Percentiles rank a stretch among this genome's conserved stretches.
These are phyloP conservation scores for Cebus imitator DNA, from an alignment of 2,113 vertebrate genomes.

Conservation along the genomic window DNA sequence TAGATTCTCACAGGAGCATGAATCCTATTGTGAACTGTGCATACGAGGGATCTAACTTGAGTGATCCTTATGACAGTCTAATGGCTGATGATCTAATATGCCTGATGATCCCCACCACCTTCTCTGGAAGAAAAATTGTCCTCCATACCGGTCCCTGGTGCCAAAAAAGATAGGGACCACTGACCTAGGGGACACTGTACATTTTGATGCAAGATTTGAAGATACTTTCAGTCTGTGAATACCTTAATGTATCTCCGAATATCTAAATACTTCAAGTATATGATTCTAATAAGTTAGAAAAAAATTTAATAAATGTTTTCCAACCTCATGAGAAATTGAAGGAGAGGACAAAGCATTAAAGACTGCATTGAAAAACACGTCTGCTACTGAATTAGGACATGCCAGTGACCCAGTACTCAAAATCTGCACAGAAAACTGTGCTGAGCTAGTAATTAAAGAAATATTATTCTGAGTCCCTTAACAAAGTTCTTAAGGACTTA, in stretches of 20 bases:
- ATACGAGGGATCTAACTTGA: too few species aligned
- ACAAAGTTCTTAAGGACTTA: not conserved
- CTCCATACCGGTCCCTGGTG: too few species aligned
- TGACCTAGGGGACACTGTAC: not conserved
- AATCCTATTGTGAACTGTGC: too few species aligned
- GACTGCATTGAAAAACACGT: not conserved
- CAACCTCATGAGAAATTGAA: not conserved
- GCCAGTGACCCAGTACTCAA: not conserved
- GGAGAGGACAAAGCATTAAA: not conserved
- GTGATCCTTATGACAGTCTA: too few species aligned
- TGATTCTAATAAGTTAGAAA: not conserved
- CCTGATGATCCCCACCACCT: too few species aligned
- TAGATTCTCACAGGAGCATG: too few species aligned
- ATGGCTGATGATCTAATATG: too few species aligned
- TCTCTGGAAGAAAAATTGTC: too few species aligned
- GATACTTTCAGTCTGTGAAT: not conserved
- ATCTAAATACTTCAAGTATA: too few species aligned
- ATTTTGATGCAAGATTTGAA: not conserved
- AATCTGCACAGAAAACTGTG: not conserved
- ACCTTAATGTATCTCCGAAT: too few species aligned
- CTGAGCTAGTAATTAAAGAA: conserved; percentile 22
- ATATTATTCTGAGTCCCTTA: not conserved
- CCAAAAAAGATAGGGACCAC: too few species aligned
- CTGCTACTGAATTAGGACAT: not conserved
- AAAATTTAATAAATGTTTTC: not conserved